Conservation (phyloP, 2,797 vertebrate species). For the Stomatorhinus walkeri region DNA sequence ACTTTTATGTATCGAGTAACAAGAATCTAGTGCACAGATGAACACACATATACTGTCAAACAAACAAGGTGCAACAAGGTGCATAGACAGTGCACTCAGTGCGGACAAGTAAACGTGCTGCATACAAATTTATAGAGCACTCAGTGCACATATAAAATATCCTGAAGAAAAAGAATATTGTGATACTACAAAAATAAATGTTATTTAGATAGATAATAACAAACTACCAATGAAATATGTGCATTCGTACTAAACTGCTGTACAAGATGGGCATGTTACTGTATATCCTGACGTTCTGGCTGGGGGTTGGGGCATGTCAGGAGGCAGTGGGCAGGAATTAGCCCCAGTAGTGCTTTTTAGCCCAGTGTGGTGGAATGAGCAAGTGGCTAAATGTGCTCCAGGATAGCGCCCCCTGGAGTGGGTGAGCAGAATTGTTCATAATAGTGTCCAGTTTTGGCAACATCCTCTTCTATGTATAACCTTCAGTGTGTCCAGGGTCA, state of each 20-base stretch:
- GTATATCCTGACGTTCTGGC: neutral
- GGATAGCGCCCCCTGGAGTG: neutral
- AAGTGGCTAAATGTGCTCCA: neutral
- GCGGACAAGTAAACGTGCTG: neutral
- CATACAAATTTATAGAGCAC: neutral
- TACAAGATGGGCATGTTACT: neutral
- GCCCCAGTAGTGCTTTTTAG: neutral
- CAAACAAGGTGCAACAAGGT: neutral
- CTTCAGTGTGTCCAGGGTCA: neutral
- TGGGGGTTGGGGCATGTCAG: neutral
- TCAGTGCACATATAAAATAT: neutral
- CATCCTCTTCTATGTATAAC: neutral
- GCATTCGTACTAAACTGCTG: neutral
- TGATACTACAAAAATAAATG: neutral
- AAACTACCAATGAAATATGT: neutral
- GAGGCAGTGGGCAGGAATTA: neutral
- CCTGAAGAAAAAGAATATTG: neutral
- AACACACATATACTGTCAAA: neutral
- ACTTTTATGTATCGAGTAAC: neutral
- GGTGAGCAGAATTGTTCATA: neutral
- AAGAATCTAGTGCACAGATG: neutral
- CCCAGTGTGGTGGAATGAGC: neutral
- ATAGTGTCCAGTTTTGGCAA: neutral
- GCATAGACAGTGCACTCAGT: neutral
- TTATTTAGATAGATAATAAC: neutral